phyloP scores from a whole-genome alignment of 2,797 vertebrate species.

The Diglossa cyanea region DNA sequence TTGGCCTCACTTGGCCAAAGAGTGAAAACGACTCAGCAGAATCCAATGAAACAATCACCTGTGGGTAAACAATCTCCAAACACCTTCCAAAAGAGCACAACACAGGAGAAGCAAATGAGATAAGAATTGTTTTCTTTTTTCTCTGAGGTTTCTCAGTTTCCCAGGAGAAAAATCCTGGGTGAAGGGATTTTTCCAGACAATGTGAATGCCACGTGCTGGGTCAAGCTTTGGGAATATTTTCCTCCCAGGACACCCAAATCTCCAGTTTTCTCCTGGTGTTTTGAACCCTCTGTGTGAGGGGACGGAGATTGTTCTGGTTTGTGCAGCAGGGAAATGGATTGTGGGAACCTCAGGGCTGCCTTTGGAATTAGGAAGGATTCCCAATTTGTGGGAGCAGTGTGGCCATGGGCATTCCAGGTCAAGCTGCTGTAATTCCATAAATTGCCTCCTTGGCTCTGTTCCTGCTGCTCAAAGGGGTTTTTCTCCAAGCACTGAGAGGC shows the following conservation, averaged over 20 bases:
- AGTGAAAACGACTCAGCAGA: too few species aligned
- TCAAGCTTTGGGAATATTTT: not conserved
- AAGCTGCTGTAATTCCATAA: not conserved
- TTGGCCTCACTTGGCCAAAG: too few species aligned
- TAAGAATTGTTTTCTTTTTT: too few species aligned
- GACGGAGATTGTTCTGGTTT: not conserved
- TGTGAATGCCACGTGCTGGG: too few species aligned
- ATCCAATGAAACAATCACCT: too few species aligned
- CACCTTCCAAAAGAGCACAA: too few species aligned
- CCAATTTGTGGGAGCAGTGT: fast-evolving
- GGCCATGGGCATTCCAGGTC: not conserved
- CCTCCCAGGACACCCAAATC: not conserved
- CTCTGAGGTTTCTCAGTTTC: too few species aligned
- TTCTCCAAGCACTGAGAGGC: not conserved
- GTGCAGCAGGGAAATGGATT: not conserved
- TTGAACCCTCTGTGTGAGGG: not conserved
- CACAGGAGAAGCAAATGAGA: too few species aligned
- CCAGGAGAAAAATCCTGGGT: too few species aligned
- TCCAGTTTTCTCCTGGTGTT: not conserved
- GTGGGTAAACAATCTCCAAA: too few species aligned
- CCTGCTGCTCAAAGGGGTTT: not conserved
- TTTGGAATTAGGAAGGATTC: not conserved
- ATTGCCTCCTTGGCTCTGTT: not conserved
- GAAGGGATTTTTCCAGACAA: too few species aligned
- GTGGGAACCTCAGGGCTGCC: not conserved